Evolutionary conservation across 2,888 invertebrate genomes (phyloP), one percentile per base, ranked within the genome.

Genomic region (Temnothorax rugatulus): DNA sequence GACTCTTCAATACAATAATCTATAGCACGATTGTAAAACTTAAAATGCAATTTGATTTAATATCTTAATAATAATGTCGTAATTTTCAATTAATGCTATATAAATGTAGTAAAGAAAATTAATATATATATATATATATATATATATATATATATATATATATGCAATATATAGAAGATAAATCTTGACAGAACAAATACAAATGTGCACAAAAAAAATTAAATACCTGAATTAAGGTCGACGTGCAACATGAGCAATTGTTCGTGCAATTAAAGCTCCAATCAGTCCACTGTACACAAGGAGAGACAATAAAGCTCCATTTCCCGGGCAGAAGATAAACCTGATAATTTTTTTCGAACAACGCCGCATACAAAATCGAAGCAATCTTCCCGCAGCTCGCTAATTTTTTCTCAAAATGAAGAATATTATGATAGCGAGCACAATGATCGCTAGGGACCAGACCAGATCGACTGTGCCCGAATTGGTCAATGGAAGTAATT

Each of bases 381-480:
- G 25, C 7, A 21, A 74, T 73, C 21, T 52, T 38, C 18, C 44
- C 11, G 18, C 34, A n/a, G 29, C 11, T 21, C 15, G 9, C 13
- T 59, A 79, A 18, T 52, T 71, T n/a, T 8, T 71, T 18, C 15
- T 44, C 13, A 73, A 8, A 21, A 11, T 81, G 2, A 81, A 44
- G 15, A 47, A 83, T 25, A 86, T 47, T 21, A 61, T 9, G 44
- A 81, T 76, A n/a, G 52, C 68, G 2, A 81, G 38, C 50, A 75
- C 21, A 38, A 87, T 73, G 15, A 86, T 50, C 21, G 47, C 63
- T 52, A 87, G 7, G 4, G 83, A 63, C 86, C 86, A 87, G 15
- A 57, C 18, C 4, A 86, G 71, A 25, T 86, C 86, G 21, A 73
- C 68, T 11, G 57, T 71, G 61, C 38, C 47, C 21, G 79, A 73